phyloP scores from a whole-genome alignment of 2,797 vertebrate genomes.

The Novumbra hubbsi region DNA sequence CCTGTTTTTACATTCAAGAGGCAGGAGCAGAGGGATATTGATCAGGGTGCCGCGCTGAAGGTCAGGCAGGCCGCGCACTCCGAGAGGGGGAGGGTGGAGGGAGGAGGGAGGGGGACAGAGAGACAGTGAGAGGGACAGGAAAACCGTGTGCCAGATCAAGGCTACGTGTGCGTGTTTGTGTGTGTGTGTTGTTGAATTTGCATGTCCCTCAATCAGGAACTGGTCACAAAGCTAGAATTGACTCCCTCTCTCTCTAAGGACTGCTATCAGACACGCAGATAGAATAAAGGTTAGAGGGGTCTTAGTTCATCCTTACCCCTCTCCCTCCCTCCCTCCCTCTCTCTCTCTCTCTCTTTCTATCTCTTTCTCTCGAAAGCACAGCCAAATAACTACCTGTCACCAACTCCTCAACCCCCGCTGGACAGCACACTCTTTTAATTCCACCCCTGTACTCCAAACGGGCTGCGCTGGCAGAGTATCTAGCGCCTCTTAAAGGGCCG shows the following conservation, averaged over 20 bases:
- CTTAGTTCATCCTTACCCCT: conserved; percentile 60
- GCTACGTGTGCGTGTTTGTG: conserved; percentile 35
- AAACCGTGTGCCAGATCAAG: conserved; percentile 17
- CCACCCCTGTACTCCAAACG: not conserved
- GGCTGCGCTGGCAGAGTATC: not conserved
- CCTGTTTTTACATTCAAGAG: conserved; percentile 83
- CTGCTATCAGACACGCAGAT: conserved; percentile 29
- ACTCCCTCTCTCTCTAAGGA: not conserved
- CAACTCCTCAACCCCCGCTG: not conserved
- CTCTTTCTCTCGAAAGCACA: not conserved
- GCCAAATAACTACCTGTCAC: not conserved
- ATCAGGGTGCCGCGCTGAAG: conserved; percentile 87
- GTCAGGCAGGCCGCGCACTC: conserved; percentile 69
- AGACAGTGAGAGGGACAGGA: conserved; percentile 44
- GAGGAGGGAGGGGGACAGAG: conserved; percentile 51
- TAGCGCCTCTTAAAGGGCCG: not conserved
- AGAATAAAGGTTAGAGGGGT: too few species aligned
- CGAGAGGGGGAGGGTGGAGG: conserved; percentile 54
- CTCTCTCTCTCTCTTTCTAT: not conserved
- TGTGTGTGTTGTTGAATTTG: conserved; percentile 38
- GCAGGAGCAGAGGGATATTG: conserved; percentile 83
- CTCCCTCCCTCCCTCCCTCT: not conserved
- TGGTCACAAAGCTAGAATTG: too few species aligned
- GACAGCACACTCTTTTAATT: not conserved
- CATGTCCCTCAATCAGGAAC: conserved; percentile 7